Evolutionary conservation across 2,888 invertebrate genomes (phyloP).

Genomic region (Teinopalpus imperialis): DNA sequence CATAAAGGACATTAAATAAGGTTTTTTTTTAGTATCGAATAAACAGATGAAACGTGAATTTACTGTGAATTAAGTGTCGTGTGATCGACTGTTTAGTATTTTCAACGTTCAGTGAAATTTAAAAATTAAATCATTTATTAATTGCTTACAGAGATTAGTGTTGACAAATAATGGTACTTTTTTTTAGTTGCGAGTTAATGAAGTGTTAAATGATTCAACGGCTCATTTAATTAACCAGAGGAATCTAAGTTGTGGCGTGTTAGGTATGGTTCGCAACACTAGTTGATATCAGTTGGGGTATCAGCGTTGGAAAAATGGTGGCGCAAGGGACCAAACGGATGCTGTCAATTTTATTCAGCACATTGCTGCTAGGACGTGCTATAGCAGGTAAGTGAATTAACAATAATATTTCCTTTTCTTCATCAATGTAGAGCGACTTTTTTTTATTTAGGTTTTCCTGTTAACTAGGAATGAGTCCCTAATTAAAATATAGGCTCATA

Average conservation of each 20-base stretch:
- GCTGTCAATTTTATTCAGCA: conserved; percentile 72
- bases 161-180: conserved; percentile 1
- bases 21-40: no score
- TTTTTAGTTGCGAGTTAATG: background rate
- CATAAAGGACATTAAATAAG: no score
- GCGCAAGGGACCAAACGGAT: conserved; percentile 56
- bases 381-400: conserved; percentile 61
- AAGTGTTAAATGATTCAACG: no score
- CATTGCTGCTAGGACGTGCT: conserved; percentile 68
- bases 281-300: conserved; percentile 30
- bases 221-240: no score
- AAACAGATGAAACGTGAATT: no score
- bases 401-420: background rate
- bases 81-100: background rate
- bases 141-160: background rate
- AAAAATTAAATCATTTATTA: no score
- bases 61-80: no score
- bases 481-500: no score
- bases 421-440: no score
- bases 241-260: background rate
- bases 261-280: conserved; percentile 8
- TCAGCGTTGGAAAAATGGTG: conserved; percentile 51
- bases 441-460: no score
- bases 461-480: no score
- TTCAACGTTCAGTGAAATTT: background rate